phyloP scores from a whole-genome alignment of 2,113 vertebrate species.

The Esox niger region DNA sequence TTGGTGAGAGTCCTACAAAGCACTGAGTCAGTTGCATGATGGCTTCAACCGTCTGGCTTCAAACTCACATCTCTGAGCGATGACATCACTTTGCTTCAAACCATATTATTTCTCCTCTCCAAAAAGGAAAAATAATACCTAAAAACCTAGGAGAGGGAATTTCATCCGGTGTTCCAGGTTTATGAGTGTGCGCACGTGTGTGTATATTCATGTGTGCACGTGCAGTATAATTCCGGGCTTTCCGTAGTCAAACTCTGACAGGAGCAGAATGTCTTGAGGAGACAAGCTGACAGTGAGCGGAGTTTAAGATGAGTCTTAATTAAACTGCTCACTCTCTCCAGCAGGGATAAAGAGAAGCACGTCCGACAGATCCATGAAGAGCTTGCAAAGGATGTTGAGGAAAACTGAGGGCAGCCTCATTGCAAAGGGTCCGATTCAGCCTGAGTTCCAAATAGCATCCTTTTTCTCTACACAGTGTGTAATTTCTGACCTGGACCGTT shows the following conservation, averaged over 20 bases:
- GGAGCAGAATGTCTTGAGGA: constrained; percentile 10
- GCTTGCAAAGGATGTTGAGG: constrained; percentile 11
- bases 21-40: constrained; percentile 53
- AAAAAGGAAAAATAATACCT: constrained; percentile 53
- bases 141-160: constrained; percentile 37
- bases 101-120: constrained; percentile 38
- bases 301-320: constrained; percentile 32
- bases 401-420: constrained; percentile 11
- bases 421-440: constrained; percentile 11
- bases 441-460: not conserved
- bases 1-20: constrained; percentile 18
- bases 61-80: constrained; percentile 42
- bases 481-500: too few relatives aligned
- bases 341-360: constrained; percentile 37
- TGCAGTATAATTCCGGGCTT: constrained; percentile 25
- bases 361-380: constrained; percentile 19
- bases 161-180: constrained; percentile 44
- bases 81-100: constrained; percentile 54
- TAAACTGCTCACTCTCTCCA: constrained; percentile 31
- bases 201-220: too few relatives aligned
- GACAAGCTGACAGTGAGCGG: constrained; percentile 21
- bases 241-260: not conserved
- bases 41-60: constrained; percentile 41
- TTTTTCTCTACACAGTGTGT: too few relatives aligned
- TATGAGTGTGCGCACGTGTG: constrained; percentile 5